Evolutionary conservation across 30 jellyfish, hydroid and myxozoan genomes (phyloP), one percentile per base, ranked within the genome.

Genomic region (Pseudorhiza aurosa): DNA sequence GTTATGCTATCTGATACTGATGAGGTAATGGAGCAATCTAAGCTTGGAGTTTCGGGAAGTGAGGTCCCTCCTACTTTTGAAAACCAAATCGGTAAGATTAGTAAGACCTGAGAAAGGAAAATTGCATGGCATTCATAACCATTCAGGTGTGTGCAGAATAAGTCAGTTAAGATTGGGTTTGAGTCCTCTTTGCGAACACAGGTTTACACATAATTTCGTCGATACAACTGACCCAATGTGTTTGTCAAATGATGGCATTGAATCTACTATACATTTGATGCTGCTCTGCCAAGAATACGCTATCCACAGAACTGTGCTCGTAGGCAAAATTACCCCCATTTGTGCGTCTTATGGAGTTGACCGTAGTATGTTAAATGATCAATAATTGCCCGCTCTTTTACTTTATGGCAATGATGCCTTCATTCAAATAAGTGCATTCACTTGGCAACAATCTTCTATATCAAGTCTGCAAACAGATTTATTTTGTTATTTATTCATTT

Each of bases 231-330:
- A 67, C 29, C 81, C 60, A 67, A 67, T 67, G 81, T 67, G 81
- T 40, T 67, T 67, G 63, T 36, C 81, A 32, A 36, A 67, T 32
- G 33, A 67, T 21, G 81, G 81, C 40, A 37, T 22, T 67, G 81
- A 67, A 67, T 32, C 39, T 29, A 32, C 81, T 67, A 67, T 40
- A 19, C 43, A 33, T 35, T 40, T 33, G 12, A 33, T 67, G 63
- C 81, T 67, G 67, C 81, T 67, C 81, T 67, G 81, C 51, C 81
- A 67, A 26, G 81, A 37, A 67, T 67, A 45, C 67, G 67, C 81
- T 67, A 19, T 37, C 81, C 63, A 37, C 68, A 67, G 67, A 67
- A 67, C 81, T 35, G 81, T 67, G 68, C 63, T 33, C 81, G 37
- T 37, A 6, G 81, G 81, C 81, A 37, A 6, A 21, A 19, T 67